A percentile compares a stretch with the other conserved stretches of the same genome.
phyloP scores from a whole-genome alignment of 2,888 invertebrate genomes.

The Idaea dimidiata region DNA sequence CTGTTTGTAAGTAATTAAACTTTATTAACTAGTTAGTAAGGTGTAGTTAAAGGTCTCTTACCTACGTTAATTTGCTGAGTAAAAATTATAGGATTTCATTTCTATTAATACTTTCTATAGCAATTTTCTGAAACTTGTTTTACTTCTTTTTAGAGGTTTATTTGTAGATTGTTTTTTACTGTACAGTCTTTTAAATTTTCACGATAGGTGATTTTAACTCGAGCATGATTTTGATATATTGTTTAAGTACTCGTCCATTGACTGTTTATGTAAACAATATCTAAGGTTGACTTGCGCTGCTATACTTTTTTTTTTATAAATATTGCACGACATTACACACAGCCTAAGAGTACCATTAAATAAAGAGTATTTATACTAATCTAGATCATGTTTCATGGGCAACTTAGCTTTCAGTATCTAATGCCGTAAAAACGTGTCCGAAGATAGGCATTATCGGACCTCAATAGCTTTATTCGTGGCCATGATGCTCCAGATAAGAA shows the following conservation, averaged over 20 bases:
- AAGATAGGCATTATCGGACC: no score
- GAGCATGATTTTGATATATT: background rate
- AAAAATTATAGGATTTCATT: background rate
- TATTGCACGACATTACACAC: no score
- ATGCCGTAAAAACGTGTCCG: no score
- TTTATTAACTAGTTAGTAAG: background rate
- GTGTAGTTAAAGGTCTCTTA: slow-evolving; percentile 1
- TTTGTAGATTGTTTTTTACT: background rate
- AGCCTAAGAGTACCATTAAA: no score
- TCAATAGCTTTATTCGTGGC: no score
- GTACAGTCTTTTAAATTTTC: background rate
- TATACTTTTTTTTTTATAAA: no score
- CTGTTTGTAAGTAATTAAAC: slow-evolving; percentile 3
- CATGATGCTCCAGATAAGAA: slow-evolving; percentile 2
- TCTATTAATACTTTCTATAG: background rate
- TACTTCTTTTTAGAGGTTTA: background rate
- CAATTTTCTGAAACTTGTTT: background rate
- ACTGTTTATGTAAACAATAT: no score
- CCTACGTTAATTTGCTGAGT: background rate
- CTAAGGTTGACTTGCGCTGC: no score
- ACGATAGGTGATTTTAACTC: background rate
- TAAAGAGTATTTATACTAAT: no score
- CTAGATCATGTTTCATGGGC: no score
- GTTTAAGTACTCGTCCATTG: background rate
- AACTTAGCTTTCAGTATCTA: no score